Base-by-base conservation (phyloP, 2,113 vertebrate genomes). In the Oceanites oceanicus region DNA sequence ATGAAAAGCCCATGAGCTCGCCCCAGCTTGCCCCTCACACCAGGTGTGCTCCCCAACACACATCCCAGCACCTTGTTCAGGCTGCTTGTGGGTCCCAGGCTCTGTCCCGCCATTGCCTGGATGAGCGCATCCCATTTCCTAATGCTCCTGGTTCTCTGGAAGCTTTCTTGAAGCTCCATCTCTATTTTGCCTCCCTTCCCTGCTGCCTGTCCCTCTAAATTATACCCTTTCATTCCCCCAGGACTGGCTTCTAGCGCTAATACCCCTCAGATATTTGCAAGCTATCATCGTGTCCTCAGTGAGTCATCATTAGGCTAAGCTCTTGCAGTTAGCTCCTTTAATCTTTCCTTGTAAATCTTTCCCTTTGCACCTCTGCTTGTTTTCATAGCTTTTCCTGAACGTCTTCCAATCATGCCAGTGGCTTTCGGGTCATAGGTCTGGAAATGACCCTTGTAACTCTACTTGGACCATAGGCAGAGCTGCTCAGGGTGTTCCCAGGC, bases 271-370 rank as follows among this genome's bases (percentile, higher is more conserved):
- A 90, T 92, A 95, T 96, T 96, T 97, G 96, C 95, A 92, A 86
- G 89, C 86, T 97, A 84, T 95, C 95, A 96, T 83, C 89, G 1
- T 84, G 86, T 96, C 89, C 61, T 77, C 73, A 40, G 52, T 92
- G 94, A 97, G 61, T 91, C 94, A 96, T 92, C 92, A 82, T 81
- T 92, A 91, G 88, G 45, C 72, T 96, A 89, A 95, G 94, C 91
- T 93, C 91, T 70, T 75, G 78, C 80, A 82, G 53, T 92, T 82
- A 94, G 18, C 88, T 95, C 95, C 88, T 91, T 95, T 89, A 96
- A 95, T 96, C 92, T 86, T 90, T 96, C 86, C 93, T 93, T 92
- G 95, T 96, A 97, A 97, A 94, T 97, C 86, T 94, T 90, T 92
- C 58, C 55, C 82, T 95, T 92, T 93, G 76, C 90, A 94, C 93